Conservation (phyloP, 2,888 invertebrate species). For the Biston stratarius region DNA sequence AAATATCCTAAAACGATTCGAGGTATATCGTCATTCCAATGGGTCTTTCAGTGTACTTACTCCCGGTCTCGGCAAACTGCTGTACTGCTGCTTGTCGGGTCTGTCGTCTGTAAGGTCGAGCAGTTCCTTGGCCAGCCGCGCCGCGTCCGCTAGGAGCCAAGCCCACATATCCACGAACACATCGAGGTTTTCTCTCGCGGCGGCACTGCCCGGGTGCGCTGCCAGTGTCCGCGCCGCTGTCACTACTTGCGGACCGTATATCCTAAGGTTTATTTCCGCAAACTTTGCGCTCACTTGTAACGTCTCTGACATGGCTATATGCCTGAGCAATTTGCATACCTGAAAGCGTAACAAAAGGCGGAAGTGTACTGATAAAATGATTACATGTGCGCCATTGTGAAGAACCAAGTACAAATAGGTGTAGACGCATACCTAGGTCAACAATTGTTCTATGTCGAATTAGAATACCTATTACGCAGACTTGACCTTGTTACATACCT, state of each 20-base stretch:
- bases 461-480: background rate
- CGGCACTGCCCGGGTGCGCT: constrained; percentile 96
- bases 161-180: constrained; percentile 98
- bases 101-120: constrained; percentile 90
- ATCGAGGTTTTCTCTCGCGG: constrained; percentile 98
- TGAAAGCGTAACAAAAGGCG: constrained; percentile 60
- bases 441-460: background rate
- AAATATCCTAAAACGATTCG: too few species aligned
- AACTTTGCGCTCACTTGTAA: constrained; percentile 98
- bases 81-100: constrained; percentile 88
- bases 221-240: constrained; percentile 97
- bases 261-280: constrained; percentile 97
- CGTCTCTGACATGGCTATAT: constrained; percentile 97
- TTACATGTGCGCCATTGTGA: background rate
- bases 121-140: constrained; percentile 95
- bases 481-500: constrained; percentile 87
- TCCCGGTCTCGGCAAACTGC: constrained; percentile 97
- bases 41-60: constrained; percentile 84
- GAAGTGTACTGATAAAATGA: constrained; percentile 7
- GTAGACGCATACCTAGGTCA: background rate
- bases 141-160: constrained; percentile 96
- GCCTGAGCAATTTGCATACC: constrained; percentile 98
- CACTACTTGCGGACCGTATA: constrained; percentile 97
- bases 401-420: background rate
- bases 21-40: background rate